Conservation (phyloP, 1,140 invertebrate genomes). For the Aplysia californica region DNA sequence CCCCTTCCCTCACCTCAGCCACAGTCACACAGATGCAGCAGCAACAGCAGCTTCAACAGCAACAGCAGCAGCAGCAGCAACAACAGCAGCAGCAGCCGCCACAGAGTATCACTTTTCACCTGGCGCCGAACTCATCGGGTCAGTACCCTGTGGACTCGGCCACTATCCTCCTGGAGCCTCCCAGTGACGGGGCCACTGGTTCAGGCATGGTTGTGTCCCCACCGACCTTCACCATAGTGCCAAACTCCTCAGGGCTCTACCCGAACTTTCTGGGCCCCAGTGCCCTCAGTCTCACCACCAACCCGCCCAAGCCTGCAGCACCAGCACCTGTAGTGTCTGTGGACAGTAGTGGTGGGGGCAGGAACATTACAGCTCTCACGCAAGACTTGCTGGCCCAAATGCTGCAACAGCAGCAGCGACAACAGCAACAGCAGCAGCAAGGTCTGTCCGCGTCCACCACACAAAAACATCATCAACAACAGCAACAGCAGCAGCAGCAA, state of each 20-base stretch:
- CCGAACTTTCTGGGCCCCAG: constrained; percentile 2
- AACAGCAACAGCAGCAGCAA: background rate
- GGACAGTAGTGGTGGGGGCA: no score
- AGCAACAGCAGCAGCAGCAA: constrained; percentile 8
- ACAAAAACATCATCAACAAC: constrained; percentile 4
- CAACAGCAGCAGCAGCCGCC: constrained; percentile 24
- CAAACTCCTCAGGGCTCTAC: background rate
- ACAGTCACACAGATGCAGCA: constrained; percentile 1
- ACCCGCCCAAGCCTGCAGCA: background rate
- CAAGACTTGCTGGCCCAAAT: background rate
- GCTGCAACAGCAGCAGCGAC: background rate
- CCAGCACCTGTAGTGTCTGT: background rate
- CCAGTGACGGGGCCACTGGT: background rate
- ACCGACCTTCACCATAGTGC: constrained; percentile 11
- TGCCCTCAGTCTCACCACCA: background rate
- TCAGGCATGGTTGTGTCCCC: no score
- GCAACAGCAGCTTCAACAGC: constrained; percentile 9
- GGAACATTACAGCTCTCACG: no score
- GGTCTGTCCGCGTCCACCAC: background rate
- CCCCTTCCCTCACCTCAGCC: no score
- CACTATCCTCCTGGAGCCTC: background rate
- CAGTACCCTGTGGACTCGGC: constrained; percentile 8
- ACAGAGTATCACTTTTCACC: constrained; percentile 14
- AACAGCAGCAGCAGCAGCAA: constrained; percentile 30
- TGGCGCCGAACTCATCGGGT: background rate